Percentiles rank a stretch among this genome's conserved stretches.
phyloP scores from a whole-genome alignment of 2,888 invertebrate genomes.

The Troilus luridus region DNA sequence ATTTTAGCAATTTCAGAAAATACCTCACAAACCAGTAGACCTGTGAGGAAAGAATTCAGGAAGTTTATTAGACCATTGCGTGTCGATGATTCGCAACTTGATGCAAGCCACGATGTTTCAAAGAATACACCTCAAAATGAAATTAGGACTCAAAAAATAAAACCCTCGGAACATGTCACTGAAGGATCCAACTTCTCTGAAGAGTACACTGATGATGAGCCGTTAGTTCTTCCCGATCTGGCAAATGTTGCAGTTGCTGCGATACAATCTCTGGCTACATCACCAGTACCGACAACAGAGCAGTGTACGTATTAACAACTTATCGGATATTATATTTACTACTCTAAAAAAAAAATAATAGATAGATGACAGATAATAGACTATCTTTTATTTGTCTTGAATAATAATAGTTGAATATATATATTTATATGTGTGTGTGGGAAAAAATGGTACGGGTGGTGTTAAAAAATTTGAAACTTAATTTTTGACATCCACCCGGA shows the following conservation, averaged over 20 bases:
- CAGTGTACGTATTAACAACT: constrained; percentile 59
- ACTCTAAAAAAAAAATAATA: too few species aligned
- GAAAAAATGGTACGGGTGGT: too few species aligned
- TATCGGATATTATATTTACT: too few species aligned
- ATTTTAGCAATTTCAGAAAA: constrained; percentile 19
- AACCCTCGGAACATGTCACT: constrained; percentile 55
- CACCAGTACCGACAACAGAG: constrained; percentile 62
- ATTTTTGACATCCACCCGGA: too few species aligned
- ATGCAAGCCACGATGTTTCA: constrained; percentile 61
- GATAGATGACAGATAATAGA: too few species aligned
- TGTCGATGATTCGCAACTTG: constrained; percentile 61
- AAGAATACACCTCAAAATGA: constrained; percentile 58
- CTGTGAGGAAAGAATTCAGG: constrained; percentile 48
- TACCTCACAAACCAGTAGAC: constrained; percentile 40
- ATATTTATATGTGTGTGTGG: too few species aligned
- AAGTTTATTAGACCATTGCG: constrained; percentile 45
- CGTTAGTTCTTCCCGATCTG: constrained; percentile 65
- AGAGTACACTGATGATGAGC: constrained; percentile 57
- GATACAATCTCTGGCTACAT: constrained; percentile 67
- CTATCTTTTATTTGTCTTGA: too few species aligned
- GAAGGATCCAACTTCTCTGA: constrained; percentile 53
- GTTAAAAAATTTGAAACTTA: too few species aligned
- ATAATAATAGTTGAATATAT: too few species aligned
- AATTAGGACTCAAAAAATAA: constrained; percentile 46
- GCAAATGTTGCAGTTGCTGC: constrained; percentile 67